phyloP scores from a whole-genome alignment of 2,113 vertebrate genomes.

The Chloebia gouldiae region DNA sequence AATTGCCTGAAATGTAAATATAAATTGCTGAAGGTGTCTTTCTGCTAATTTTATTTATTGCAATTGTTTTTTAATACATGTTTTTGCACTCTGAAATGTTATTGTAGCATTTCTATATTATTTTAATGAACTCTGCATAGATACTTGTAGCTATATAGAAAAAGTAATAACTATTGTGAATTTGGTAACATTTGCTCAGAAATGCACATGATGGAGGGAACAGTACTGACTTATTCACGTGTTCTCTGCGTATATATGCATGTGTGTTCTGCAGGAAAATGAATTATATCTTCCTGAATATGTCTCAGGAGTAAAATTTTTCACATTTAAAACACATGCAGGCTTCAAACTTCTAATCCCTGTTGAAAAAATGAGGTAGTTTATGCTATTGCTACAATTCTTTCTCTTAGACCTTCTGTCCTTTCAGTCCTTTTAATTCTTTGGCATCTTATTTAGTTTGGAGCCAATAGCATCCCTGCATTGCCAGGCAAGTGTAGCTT shows the following conservation, averaged over 20 bases:
- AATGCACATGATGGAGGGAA: not conserved
- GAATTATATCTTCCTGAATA: constrained; percentile 57
- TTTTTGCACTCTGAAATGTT: not conserved
- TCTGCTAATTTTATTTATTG: constrained; percentile 44
- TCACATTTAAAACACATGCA: constrained; percentile 51
- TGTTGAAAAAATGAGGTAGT: constrained; percentile 10
- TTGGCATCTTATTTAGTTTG: constrained; percentile 2
- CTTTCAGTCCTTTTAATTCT: not conserved
- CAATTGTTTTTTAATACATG: not conserved
- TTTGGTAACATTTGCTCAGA: constrained; percentile 10
- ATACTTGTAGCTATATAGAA: constrained; percentile 42
- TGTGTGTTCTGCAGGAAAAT: constrained; percentile 43
- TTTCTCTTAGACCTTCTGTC: constrained; percentile 1
- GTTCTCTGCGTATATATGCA: not conserved
- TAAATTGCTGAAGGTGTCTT: constrained; percentile 38
- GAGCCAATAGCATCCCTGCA: not conserved
- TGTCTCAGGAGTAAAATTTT: constrained; percentile 50
- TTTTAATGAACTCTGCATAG: constrained; percentile 28
- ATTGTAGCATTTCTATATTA: not conserved
- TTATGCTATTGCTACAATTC: not conserved
- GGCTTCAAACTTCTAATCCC: constrained; percentile 50
- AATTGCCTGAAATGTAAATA: constrained; percentile 68
- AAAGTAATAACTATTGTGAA: constrained; percentile 10
- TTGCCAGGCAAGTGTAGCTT: not conserved
- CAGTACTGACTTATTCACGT: not conserved